phyloP scores from a whole-genome alignment of 1,140 invertebrate species.

The Stratiolaelaps scimitus region DNA sequence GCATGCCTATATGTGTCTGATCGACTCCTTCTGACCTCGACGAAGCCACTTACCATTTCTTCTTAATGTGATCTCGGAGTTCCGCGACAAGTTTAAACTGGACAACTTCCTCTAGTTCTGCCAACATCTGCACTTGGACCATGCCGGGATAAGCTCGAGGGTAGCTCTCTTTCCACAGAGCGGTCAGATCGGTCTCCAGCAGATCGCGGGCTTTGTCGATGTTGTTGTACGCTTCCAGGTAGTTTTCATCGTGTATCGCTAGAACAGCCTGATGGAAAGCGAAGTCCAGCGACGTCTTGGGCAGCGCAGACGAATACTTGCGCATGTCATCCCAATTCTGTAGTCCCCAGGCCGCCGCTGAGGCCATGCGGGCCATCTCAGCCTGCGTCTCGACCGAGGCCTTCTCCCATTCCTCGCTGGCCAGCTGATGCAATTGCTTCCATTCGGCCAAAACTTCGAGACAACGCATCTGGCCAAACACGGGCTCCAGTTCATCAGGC shows the following conservation, averaged over 20 bases:
- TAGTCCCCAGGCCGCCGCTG: slow-evolving; percentile 86
- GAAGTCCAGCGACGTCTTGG: slow-evolving; percentile 78
- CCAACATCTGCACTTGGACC: slow-evolving; percentile 90
- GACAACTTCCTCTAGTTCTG: slow-evolving; percentile 93
- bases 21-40: no score
- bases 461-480: slow-evolving; percentile 87
- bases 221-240: slow-evolving; percentile 49
- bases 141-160: slow-evolving; percentile 92
- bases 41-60: slow-evolving; percentile 57
- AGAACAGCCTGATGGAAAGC: slow-evolving; percentile 91
- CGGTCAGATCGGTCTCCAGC: slow-evolving; percentile 88
- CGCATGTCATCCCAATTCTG: slow-evolving; percentile 74
- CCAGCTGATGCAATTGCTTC: slow-evolving; percentile 67
- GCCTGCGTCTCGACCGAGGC: slow-evolving; percentile 51
- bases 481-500: slow-evolving; percentile 60
- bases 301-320: slow-evolving; percentile 66
- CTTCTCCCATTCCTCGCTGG: slow-evolving; percentile 58
- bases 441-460: slow-evolving; percentile 94
- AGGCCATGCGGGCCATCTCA: slow-evolving; percentile 76
- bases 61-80: slow-evolving; percentile 61
- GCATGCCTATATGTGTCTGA: no score
- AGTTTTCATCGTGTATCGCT: slow-evolving; percentile 74
- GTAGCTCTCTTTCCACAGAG: slow-evolving; percentile 96
- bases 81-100: slow-evolving; percentile 86
- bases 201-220: slow-evolving; percentile 84